Conservation (phyloP, 30 jellyfish, hydroid and myxozoan species). For the Cassiopea xamachana region DNA sequence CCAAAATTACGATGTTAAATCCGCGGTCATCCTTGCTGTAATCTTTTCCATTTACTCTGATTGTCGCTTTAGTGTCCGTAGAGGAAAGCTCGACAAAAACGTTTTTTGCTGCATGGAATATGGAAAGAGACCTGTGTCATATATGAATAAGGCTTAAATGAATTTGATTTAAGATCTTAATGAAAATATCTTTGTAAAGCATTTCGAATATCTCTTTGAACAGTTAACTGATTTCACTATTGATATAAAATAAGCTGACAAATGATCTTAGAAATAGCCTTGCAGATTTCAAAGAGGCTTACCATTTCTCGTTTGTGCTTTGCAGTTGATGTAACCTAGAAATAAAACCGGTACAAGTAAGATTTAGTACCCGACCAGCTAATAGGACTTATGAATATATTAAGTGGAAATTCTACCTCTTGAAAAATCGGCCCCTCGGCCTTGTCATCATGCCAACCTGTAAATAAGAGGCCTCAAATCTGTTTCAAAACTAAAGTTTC, state of each 20-base stretch:
- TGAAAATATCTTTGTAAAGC: too few relatives aligned
- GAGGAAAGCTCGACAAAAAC: conserved; percentile 77
- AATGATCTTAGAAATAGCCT: too few relatives aligned
- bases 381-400: too few relatives aligned
- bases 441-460: too few relatives aligned
- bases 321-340: conserved; percentile 68
- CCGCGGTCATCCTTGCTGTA: conserved; percentile 89
- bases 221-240: too few relatives aligned
- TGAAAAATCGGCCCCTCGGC: too few relatives aligned
- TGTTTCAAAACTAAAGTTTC: too few relatives aligned
- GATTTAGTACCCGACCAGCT: neutral
- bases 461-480: too few relatives aligned
- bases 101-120: conserved; percentile 47
- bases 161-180: too few relatives aligned
- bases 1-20: conserved; percentile 86
- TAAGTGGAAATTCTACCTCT: too few relatives aligned
- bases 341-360: neutral
- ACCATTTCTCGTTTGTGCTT: conserved; percentile 69
- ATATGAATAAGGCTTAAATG: neutral
- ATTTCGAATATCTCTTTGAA: too few relatives aligned
- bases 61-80: conserved; percentile 79
- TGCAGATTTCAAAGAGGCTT: neutral
- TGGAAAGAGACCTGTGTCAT: neutral
- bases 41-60: conserved; percentile 88
- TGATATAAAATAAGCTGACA: too few relatives aligned